phyloP scores from a whole-genome alignment of 2,797 vertebrate genomes.

The Nyctibius grandis region DNA sequence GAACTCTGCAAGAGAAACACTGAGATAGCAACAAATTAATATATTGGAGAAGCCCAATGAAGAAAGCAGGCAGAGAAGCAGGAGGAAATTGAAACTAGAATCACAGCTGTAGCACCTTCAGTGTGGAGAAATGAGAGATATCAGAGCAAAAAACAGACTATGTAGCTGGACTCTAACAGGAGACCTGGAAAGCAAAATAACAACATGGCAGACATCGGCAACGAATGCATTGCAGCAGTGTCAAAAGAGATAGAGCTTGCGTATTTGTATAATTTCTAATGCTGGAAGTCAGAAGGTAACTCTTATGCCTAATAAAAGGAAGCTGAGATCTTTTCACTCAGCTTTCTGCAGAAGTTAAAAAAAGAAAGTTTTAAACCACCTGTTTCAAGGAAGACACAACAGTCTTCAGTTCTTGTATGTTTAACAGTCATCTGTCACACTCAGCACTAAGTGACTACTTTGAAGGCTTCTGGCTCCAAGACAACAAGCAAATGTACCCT shows the following conservation, averaged over 20 bases:
- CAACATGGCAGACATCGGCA: rapidly evolving
- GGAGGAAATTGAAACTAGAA: background rate
- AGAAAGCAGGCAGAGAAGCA: background rate
- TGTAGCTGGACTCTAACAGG: background rate
- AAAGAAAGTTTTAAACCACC: background rate
- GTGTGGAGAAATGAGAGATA: background rate
- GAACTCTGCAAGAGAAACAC: background rate
- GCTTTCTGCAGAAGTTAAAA: background rate
- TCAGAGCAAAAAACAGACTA: background rate
- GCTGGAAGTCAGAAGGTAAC: background rate
- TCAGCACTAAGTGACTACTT: background rate
- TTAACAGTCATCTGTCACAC: background rate
- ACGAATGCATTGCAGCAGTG: background rate
- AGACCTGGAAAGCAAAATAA: background rate
- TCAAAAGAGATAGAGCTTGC: background rate
- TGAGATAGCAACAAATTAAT: background rate
- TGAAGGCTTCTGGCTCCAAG: background rate
- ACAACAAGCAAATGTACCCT: background rate
- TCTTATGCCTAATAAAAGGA: background rate
- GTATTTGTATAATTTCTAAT: background rate
- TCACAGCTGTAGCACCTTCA: background rate
- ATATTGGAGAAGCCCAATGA: background rate
- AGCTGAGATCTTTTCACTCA: background rate
- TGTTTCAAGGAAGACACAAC: background rate
- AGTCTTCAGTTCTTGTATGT: background rate